Evolutionary conservation across 2,888 invertebrate species (phyloP), one percentile per base, ranked within the genome.

Genomic region (Dromius quadrimaculatus): DNA sequence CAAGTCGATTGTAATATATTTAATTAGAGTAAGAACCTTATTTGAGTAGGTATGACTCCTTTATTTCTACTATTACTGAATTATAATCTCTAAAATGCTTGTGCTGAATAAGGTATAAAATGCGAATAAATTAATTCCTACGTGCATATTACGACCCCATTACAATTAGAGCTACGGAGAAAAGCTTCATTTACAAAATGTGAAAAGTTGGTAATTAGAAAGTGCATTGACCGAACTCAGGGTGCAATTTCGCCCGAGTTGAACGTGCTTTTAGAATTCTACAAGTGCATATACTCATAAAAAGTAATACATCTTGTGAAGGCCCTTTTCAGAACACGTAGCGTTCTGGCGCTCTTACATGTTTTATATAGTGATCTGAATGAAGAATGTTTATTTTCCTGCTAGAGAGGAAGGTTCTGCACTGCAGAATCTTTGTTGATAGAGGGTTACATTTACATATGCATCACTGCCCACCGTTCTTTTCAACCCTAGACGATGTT

Each of bases 401-500:
- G 23, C 41, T 43, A 50, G 36, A 59, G 45, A 17, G 20, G 43
- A 59, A 45, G 59, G 34, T 28, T 19, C 34, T 59, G 41, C 38
- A 41, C 62, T 15, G 54, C 59, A 32, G 68, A 59, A 68, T 68
- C 68, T 22, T 68, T 62, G 62, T 59, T 59, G 59, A 68, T 68
- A 68, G 59, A 68, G 68, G 68, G 68, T 68, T 59, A 68, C 59
- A 68, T 68, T 68, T 68, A 68, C 68, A 68, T 68, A 68, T 45
- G 68, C 68, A 68, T 59, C 68, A 45, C 43, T 68, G 59, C 43
- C 57, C 57, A 57, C 11, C 28, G 9, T 22, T 13, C 64, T 17
- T 9, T 13, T 9, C 13, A 5, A 23, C 8, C 28, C 23, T 28
- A 28, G 28, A 28, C 8, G 5, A 6, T 47, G 13, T 54, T 54